phyloP scores from a whole-genome alignment of 2,888 invertebrate genomes.

The Smittia aterrima region DNA sequence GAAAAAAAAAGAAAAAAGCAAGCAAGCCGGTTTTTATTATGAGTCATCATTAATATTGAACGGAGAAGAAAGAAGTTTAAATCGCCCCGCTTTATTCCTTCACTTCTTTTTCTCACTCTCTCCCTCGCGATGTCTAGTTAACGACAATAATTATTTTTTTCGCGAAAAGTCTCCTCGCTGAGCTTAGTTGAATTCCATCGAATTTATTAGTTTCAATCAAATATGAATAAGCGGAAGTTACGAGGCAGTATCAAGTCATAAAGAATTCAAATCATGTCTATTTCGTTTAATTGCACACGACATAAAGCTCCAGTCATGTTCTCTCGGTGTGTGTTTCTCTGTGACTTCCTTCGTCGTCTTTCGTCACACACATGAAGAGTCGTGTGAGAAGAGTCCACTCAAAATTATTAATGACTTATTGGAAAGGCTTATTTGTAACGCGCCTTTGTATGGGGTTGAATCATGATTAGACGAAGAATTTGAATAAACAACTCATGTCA shows the following conservation, averaged over 20 bases:
- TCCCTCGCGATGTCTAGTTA: neutral
- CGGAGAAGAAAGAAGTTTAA: slow-evolving; percentile 3
- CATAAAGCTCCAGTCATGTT: slow-evolving; percentile 31
- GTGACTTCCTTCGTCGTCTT: neutral
- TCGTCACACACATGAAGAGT: neutral
- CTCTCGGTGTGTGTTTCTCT: neutral
- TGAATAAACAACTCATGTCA: too few relatives aligned
- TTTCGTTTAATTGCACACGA: slow-evolving; percentile 35
- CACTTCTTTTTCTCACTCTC: neutral
- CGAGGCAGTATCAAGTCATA: slow-evolving; percentile 31
- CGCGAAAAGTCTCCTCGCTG: neutral
- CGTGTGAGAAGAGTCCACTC: too few relatives aligned
- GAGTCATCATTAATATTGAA: slow-evolving; percentile 30
- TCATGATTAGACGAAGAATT: too few relatives aligned
- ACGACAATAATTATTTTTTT: neutral
- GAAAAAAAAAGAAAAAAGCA: neutral
- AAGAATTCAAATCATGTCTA: slow-evolving; percentile 37
- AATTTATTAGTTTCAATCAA: slow-evolving; percentile 24
- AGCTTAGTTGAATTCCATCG: neutral
- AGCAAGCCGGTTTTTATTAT: slow-evolving; percentile 35
- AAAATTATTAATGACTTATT: neutral
- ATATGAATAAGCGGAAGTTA: slow-evolving; percentile 34
- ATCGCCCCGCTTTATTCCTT: neutral
- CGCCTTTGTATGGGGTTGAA: too few relatives aligned
- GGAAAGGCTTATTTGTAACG: neutral